Evolutionary conservation across 1,140 invertebrate genomes (phyloP), one percentile per base, ranked within the genome.

Genomic region (Sitophilus oryzae): DNA sequence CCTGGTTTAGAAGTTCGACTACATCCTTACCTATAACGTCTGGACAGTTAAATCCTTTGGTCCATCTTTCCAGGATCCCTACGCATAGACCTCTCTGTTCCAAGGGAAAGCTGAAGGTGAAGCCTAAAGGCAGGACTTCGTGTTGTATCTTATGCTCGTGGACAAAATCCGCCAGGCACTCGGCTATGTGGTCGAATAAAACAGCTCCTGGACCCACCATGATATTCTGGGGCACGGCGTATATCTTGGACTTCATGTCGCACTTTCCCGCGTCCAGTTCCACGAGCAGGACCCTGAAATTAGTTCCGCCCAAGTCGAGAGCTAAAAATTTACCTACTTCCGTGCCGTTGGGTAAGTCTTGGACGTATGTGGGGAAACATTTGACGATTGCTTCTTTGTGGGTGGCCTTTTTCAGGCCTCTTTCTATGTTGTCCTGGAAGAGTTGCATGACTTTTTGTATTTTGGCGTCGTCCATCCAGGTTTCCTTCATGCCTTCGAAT

Each of bases 81-180:
- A 89, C 86, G 2, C 91, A 93, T 10, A 99, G 76, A 0, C 96
- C 95, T 44, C 87, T 70, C 73, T 99, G 96, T 41, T 77, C 77
- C 53, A 96, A 83, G 0, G 97, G 97, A 73, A 99, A 99, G 64
- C 94, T 98, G 74, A 99, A 99, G 0, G 97, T 99, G 70, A 99
- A 99, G 2, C 96, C 97, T 18, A 99, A 77, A 0, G 95, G 94
- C 15, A 99, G 75, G 38, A 83, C 74, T 60, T 90, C 81, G n/a
- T 84, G 72, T 25, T 41, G 8, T 41, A 89, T 76, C 20, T 86
- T 76, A 51, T 91, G 79, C 55, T 93, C 84, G 63, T 88, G 86
- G 74, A 96, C 88, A 71, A 99, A 99, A 56, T 86, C 84, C 1
- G 88, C 84, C 63, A 99, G 79, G 77, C 96, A 98, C 60, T 93